phyloP scores from a whole-genome alignment of 2,113 vertebrate species.

The Saccopteryx leptura region DNA sequence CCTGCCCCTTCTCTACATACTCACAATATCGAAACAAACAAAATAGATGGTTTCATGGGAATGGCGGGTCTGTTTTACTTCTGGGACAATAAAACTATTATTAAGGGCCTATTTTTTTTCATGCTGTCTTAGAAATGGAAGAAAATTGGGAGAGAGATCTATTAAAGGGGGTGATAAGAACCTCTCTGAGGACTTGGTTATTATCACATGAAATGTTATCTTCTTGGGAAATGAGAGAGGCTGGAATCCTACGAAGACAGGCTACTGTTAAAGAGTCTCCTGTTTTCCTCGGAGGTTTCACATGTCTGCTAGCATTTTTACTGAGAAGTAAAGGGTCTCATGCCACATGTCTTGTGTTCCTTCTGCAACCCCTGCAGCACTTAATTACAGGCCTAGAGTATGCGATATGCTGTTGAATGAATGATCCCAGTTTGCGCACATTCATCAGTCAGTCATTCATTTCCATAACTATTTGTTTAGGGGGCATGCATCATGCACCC shows the following conservation, averaged over 20 bases:
- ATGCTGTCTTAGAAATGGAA: constrained; percentile 11
- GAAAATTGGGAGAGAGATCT: constrained; percentile 25
- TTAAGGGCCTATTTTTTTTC: background rate
- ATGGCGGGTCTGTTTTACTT: constrained; percentile 18
- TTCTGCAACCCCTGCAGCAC: constrained; percentile 8
- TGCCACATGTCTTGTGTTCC: background rate
- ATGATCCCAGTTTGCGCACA: background rate
- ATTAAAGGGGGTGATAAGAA: constrained; percentile 65
- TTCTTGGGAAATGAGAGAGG: constrained; percentile 70
- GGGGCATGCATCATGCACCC: background rate
- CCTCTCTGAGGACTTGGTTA: background rate
- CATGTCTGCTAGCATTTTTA: constrained; percentile 57
- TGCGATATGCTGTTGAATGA: background rate
- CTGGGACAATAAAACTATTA: constrained; percentile 22
- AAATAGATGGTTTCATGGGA: constrained; percentile 19
- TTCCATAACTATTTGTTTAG: background rate
- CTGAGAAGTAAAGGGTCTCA: constrained; percentile 47
- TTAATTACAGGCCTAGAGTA: background rate
- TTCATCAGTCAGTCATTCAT: background rate
- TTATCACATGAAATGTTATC: constrained; percentile 67
- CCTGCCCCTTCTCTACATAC: background rate
- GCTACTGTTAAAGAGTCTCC: constrained; percentile 56
- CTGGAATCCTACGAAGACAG: constrained; percentile 36
- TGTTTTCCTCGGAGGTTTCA: constrained; percentile 73
- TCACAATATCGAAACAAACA: constrained; percentile 5